These are phyloP conservation scores for Progne subis DNA, from an alignment of 2,113 vertebrate species.

Conservation along the genomic window DNA sequence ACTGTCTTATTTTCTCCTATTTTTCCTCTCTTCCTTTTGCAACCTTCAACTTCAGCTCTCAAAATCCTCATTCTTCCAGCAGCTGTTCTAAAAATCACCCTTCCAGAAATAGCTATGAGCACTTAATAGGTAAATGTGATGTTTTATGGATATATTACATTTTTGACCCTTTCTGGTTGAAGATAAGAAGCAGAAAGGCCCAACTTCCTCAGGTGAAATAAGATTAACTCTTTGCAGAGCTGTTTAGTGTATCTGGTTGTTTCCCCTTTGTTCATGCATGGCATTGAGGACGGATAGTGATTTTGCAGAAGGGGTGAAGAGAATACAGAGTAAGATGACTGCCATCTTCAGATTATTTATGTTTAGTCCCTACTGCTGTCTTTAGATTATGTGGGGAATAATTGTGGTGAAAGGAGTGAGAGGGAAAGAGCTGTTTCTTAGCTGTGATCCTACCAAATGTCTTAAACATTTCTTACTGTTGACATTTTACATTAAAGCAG, in stretches of 20 bases:
- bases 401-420: background rate
- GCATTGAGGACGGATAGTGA: background rate
- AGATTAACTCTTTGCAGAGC: background rate
- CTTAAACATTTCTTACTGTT: constrained; percentile 22
- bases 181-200: background rate
- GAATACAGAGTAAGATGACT: background rate
- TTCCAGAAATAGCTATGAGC: background rate
- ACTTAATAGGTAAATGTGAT: constrained; percentile 12
- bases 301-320: background rate
- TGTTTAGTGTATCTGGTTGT: background rate
- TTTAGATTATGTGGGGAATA: background rate
- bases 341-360: background rate
- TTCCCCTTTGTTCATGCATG: background rate
- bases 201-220: background rate
- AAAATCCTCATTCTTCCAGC: background rate
- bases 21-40: background rate
- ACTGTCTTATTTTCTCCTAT: background rate
- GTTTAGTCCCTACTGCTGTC: background rate
- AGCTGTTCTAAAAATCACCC: background rate
- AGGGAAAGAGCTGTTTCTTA: constrained; percentile 42
- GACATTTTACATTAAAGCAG: constrained; percentile 38
- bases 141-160: constrained; percentile 9
- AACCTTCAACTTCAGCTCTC: background rate
- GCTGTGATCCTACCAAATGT: constrained; percentile 21
- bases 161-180: background rate